Conservation (phyloP, 2,888 invertebrate species). For the Lordiphosa andalusiaca region DNA sequence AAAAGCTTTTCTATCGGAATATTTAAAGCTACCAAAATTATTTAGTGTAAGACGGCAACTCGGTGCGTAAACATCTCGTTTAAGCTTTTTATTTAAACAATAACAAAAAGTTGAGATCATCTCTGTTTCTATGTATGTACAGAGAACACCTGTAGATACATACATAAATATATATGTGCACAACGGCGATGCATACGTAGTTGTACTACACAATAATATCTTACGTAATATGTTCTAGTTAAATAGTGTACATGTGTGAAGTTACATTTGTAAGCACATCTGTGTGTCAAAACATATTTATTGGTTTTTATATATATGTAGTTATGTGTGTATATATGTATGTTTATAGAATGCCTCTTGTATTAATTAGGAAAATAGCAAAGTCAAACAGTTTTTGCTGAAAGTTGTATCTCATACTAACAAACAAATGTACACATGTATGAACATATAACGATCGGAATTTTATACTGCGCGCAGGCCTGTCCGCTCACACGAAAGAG, state of each 20-base stretch:
- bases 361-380: too few relatives aligned
- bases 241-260: conserved; percentile 5
- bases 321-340: not conserved
- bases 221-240: conserved; percentile 12
- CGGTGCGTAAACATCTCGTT: conserved; percentile 54
- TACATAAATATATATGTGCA: conserved; percentile 8
- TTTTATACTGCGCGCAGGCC: not conserved
- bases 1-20: conserved; percentile 38
- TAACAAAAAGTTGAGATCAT: conserved; percentile 55
- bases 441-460: conserved; percentile 1
- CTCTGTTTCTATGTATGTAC: conserved; percentile 24
- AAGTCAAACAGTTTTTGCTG: not conserved
- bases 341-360: not conserved
- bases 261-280: conserved; percentile 1
- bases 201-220: conserved; percentile 1
- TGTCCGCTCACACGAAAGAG: not conserved
- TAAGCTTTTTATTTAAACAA: conserved; percentile 37
- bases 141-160: conserved; percentile 12
- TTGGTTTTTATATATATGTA: conserved; percentile 1
- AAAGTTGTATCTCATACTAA: not conserved
- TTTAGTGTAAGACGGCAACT: conserved; percentile 59
- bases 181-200: too few relatives aligned
- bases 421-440: not conserved
- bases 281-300: not conserved
- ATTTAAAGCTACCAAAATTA: conserved; percentile 44